Conservation (phyloP, 1,140 invertebrate genomes). For the Lutraria rhynchaena region DNA sequence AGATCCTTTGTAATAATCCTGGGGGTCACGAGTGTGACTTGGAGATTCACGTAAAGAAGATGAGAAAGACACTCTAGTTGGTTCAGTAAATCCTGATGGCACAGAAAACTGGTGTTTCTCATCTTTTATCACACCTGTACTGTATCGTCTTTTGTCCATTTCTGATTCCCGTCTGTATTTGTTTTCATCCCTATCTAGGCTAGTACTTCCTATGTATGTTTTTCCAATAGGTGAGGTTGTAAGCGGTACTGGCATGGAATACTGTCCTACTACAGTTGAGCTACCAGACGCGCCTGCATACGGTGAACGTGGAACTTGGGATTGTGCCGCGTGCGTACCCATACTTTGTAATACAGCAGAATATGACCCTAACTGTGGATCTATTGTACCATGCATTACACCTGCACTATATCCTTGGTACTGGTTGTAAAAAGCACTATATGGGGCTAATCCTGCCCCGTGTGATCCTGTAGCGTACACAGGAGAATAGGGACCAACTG, state of each 20-base stretch:
- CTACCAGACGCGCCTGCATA: constrained; percentile 56
- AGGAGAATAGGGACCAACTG: constrained; percentile 65
- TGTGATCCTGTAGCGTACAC: constrained; percentile 63
- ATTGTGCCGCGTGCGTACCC: constrained; percentile 75
- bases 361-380: constrained; percentile 77
- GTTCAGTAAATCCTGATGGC: constrained; percentile 38
- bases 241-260: constrained; percentile 57
- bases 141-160: constrained; percentile 49
- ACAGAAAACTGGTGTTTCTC: constrained; percentile 45
- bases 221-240: constrained; percentile 55
- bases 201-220: constrained; percentile 28
- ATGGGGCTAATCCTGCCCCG: constrained; percentile 47
- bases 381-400: constrained; percentile 60
- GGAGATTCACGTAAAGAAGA: constrained; percentile 46
- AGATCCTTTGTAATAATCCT: constrained; percentile 74
- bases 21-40: constrained; percentile 50
- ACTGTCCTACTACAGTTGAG: constrained; percentile 34
- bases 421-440: constrained; percentile 42
- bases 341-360: constrained; percentile 79
- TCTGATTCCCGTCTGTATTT: constrained; percentile 40
- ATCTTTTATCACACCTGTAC: constrained; percentile 55
- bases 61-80: constrained; percentile 22
- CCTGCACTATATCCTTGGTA: constrained; percentile 56
- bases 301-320: constrained; percentile 73
- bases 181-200: constrained; percentile 34